Conservation (phyloP, 2,113 vertebrate genomes). For the Chionomys nivalis region DNA sequence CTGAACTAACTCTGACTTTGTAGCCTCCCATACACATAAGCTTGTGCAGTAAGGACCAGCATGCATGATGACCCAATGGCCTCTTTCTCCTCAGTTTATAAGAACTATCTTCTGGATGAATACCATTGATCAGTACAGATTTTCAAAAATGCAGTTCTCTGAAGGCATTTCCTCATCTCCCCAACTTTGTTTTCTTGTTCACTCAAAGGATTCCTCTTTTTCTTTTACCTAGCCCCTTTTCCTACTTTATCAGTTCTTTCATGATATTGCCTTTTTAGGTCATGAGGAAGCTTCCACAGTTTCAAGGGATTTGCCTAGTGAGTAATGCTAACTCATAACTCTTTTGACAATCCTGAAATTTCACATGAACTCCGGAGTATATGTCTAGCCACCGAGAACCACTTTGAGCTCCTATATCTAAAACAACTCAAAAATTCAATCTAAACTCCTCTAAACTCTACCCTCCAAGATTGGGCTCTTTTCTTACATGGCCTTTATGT, state of each 20-base stretch:
- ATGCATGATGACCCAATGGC: fast-evolving
- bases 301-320: neutral
- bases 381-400: neutral
- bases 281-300: neutral
- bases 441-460: neutral
- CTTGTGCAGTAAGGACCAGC: neutral
- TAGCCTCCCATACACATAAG: fast-evolving
- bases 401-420: neutral
- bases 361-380: neutral
- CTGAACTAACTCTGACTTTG: neutral
- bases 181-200: neutral
- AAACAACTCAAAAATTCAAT: neutral
- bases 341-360: neutral
- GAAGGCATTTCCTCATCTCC: neutral
- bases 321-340: neutral
- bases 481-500: neutral
- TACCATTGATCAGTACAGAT: neutral
- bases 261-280: neutral
- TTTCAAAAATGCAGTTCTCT: neutral
- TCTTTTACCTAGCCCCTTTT: neutral
- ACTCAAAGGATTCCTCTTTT: neutral
- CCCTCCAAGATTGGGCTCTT: neutral
- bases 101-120: neutral
- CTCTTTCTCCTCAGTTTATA: neutral
- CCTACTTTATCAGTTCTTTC: neutral